A percentile compares a stretch with the other conserved stretches of the same genome.
Conservation (phyloP, 1,140 invertebrate species). For the Macrocentrus cingulum region DNA sequence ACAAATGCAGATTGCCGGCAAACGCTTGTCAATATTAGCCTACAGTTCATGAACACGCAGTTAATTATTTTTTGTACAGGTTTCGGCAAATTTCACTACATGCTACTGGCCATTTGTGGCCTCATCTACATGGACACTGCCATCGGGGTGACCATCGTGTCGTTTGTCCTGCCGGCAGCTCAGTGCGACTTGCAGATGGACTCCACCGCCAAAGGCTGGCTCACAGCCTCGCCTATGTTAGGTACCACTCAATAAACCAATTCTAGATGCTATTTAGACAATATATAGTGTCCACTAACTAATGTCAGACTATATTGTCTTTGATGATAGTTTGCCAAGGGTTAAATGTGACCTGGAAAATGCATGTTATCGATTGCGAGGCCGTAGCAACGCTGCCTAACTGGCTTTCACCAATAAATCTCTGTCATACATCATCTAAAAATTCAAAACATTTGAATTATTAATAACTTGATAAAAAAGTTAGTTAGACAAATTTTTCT, state of each 20-base stretch:
- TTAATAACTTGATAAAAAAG: no score
- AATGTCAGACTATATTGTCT: no score
- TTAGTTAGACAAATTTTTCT: no score
- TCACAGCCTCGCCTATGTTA: slow-evolving; percentile 75
- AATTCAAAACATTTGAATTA: no score
- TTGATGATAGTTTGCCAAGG: neutral
- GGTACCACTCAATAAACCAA: slow-evolving; percentile 51
- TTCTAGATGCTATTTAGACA: no score
- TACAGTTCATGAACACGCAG: no score
- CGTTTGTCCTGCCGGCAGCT: slow-evolving; percentile 75
- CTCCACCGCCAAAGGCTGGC: slow-evolving; percentile 72
- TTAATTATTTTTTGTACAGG: slow-evolving; percentile 58
- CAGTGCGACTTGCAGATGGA: slow-evolving; percentile 77
- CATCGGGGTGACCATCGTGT: slow-evolving; percentile 84
- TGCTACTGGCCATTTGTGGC: slow-evolving; percentile 68
- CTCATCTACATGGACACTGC: slow-evolving; percentile 75
- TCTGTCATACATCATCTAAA: no score
- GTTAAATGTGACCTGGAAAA: slow-evolving; percentile 20
- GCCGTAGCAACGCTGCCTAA: slow-evolving; percentile 11
- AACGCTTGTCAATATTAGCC: no score
- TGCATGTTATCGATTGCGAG: slow-evolving; percentile 22
- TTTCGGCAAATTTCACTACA: slow-evolving; percentile 77
- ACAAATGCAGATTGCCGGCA: neutral
- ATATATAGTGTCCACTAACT: no score
- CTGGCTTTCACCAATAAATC: neutral